These are phyloP conservation scores for Kryptolebias ocellatus DNA, from an alignment of 2,797 vertebrate genomes.

Conservation along the genomic window DNA sequence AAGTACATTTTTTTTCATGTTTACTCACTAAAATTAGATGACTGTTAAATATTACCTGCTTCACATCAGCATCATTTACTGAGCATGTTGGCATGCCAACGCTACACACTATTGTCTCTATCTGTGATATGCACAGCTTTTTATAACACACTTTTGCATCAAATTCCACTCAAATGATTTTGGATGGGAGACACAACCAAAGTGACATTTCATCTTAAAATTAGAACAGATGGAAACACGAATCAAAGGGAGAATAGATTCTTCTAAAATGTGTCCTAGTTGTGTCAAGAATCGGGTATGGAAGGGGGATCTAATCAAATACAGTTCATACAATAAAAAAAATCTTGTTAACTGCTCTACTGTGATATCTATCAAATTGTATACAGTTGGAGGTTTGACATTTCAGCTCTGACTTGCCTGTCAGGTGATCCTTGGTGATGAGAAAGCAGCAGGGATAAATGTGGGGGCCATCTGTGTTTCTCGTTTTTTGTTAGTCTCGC, in stretches of 20 bases:
- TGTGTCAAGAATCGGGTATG: neutral
- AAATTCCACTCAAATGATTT: neutral
- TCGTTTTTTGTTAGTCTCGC: slow-evolving; percentile 26
- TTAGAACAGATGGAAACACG: neutral
- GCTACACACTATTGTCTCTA: neutral
- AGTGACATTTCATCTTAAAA: neutral
- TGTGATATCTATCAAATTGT: slow-evolving; percentile 10
- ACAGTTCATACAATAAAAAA: neutral
- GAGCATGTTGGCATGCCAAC: neutral
- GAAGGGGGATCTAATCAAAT: neutral
- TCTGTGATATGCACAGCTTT: neutral
- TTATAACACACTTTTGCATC: neutral
- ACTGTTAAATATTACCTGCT: neutral
- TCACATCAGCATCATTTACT: no score
- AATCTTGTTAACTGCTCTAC: neutral
- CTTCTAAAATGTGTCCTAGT: slow-evolving; percentile 6
- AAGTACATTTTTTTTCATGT: neutral
- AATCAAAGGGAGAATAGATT: neutral
- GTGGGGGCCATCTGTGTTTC: slow-evolving; percentile 19
- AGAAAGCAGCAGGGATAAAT: slow-evolving; percentile 44
- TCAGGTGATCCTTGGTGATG: slow-evolving; percentile 47
- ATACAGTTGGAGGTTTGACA: slow-evolving; percentile 6
- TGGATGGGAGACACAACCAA: neutral
- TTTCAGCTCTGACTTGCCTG: slow-evolving; percentile 27
- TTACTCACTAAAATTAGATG: neutral